Conservation (phyloP, 2,113 vertebrate species). For the Xiphophorus couchianus region DNA sequence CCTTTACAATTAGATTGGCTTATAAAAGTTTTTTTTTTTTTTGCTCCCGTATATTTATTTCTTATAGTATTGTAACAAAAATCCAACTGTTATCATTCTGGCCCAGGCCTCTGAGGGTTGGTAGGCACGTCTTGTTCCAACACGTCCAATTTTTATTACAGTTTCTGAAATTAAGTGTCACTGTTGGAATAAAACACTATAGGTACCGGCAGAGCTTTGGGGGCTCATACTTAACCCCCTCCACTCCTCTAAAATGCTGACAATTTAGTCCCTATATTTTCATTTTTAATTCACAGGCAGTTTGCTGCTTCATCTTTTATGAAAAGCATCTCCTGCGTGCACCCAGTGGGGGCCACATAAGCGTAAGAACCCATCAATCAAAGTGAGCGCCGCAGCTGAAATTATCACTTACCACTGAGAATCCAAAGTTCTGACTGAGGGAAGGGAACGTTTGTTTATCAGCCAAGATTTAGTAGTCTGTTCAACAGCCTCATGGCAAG, state of each 20-base stretch:
- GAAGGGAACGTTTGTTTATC: conserved; percentile 65
- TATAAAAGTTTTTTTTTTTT: conserved; percentile 47
- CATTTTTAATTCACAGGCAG: conserved; percentile 66
- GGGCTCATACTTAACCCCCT: conserved; percentile 33
- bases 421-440: conserved; percentile 44
- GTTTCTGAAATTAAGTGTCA: conserved; percentile 73
- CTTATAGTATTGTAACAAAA: conserved; percentile 21
- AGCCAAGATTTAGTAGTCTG: conserved; percentile 51
- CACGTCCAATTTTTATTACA: conserved; percentile 69
- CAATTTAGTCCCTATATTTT: conserved; percentile 61
- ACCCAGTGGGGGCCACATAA: conserved; percentile 47
- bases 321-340: conserved; percentile 54
- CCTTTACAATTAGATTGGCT: conserved; percentile 45
- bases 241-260: conserved; percentile 53
- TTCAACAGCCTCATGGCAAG: conserved; percentile 47
- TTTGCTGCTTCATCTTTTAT: conserved; percentile 70
- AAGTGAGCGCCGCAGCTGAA: conserved; percentile 60
- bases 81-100: conserved; percentile 31
- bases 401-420: conserved; percentile 67
- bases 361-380: conserved; percentile 69
- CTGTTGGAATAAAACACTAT: conserved; percentile 64
- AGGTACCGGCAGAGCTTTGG: conserved; percentile 51
- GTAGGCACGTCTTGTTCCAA: conserved; percentile 43
- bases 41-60: conserved; percentile 37
- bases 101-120: conserved; percentile 39